Percentiles rank a stretch among this genome's conserved stretches.
phyloP scores from a whole-genome alignment of 2,888 invertebrate genomes.

The Agrochola lota region DNA sequence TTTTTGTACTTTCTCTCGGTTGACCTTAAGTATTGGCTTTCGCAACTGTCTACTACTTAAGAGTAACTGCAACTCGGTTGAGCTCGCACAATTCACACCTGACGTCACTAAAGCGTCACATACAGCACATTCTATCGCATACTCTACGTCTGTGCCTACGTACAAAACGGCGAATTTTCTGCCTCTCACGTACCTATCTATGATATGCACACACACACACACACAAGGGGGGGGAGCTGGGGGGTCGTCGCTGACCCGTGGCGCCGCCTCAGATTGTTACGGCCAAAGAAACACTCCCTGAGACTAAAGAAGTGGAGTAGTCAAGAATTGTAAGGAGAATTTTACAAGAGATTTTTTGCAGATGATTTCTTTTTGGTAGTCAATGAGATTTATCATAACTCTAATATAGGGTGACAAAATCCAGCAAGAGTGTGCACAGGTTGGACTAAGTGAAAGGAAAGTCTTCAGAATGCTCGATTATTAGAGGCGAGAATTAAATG shows the following conservation, averaged over 20 bases:
- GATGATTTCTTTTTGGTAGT: background rate
- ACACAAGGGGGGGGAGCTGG: slow-evolving; percentile 66
- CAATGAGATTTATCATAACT: background rate
- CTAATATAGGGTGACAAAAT: background rate
- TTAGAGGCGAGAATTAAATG: background rate
- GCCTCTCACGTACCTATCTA: slow-evolving; percentile 72
- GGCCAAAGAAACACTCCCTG: slow-evolving; percentile 87
- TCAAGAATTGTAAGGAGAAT: background rate
- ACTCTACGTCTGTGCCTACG: slow-evolving; percentile 46
- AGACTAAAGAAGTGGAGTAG: slow-evolving; percentile 71
- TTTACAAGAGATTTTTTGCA: background rate
- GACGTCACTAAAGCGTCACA: background rate
- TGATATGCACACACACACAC: slow-evolving; percentile 68
- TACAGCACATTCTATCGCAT: slow-evolving; percentile 18
- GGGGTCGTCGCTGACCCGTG: slow-evolving; percentile 87
- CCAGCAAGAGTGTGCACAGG: background rate
- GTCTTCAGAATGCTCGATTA: background rate
- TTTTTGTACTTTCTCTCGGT: too few species aligned
- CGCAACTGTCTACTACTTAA: background rate
- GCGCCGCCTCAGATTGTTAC: slow-evolving; percentile 90
- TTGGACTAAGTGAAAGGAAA: background rate
- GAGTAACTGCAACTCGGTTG: background rate
- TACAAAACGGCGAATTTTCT: slow-evolving; percentile 78
- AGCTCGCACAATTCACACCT: slow-evolving; percentile 23
- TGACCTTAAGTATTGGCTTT: too few species aligned